Percentiles rank a stretch among this genome's conserved stretches.
These are phyloP conservation scores for Dorcus hopei DNA, from an alignment of 2,888 invertebrate genomes.

Conservation along the genomic window DNA sequence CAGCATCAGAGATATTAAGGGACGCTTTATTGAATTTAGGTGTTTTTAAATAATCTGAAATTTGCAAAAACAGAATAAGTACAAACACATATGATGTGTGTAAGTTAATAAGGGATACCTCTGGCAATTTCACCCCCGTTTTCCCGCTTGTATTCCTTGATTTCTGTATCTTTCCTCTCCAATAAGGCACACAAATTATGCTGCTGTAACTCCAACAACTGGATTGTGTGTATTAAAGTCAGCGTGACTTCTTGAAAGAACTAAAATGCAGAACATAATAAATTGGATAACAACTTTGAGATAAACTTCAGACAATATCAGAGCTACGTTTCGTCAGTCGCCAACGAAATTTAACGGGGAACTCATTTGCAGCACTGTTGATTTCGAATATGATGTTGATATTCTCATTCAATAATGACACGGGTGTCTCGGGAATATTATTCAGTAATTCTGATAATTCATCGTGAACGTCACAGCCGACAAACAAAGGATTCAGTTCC, in stretches of 20 bases:
- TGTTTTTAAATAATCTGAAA: slow-evolving; percentile 1
- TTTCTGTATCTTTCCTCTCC: slow-evolving; percentile 55
- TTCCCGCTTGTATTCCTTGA: slow-evolving; percentile 54
- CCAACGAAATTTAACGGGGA: not conserved
- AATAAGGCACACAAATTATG: slow-evolving; percentile 47
- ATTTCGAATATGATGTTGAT: not conserved
- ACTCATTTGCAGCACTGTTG: not conserved
- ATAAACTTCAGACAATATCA: not conserved
- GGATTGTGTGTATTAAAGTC: slow-evolving; percentile 47
- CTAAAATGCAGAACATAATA: slow-evolving; percentile 30
- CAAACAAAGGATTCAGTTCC: not conserved
- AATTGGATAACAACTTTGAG: not conserved
- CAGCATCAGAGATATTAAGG: not conserved
- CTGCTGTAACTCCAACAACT: slow-evolving; percentile 51
- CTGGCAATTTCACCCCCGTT: slow-evolving; percentile 49
- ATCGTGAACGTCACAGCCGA: not conserved
- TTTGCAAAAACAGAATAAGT: not conserved
- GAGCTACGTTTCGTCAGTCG: not conserved
- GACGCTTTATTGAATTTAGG: not conserved
- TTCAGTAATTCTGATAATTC: not conserved
- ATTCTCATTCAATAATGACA: not conserved
- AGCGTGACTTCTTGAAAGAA: slow-evolving; percentile 40
- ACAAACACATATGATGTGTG: not conserved
- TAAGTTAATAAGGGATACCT: slow-evolving; percentile 36
- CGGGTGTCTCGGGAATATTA: not conserved